Evolutionary conservation across 2,113 vertebrate species (phyloP).

Genomic region (Aegypius monachus): DNA sequence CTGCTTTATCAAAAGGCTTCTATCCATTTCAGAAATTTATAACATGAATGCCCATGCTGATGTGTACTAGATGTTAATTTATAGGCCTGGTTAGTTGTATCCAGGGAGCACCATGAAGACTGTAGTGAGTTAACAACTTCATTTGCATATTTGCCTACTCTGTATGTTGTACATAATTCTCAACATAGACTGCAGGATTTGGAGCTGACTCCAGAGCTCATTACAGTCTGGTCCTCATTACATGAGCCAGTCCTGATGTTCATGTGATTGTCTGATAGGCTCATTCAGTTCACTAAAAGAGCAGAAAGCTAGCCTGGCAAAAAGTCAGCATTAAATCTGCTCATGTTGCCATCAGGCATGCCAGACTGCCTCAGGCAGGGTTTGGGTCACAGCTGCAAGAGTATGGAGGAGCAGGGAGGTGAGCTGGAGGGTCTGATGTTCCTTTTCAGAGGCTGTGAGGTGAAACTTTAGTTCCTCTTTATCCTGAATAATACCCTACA

Average conservation of each 20-base stretch:
- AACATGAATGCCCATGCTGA: background rate
- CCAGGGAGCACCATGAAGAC: background rate
- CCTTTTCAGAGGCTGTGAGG: background rate
- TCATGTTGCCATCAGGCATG: background rate
- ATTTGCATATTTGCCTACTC: background rate
- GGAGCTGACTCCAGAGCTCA: background rate
- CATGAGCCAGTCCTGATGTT: background rate
- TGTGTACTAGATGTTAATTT: background rate
- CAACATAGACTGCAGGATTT: background rate
- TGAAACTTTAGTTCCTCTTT: background rate
- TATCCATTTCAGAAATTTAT: background rate
- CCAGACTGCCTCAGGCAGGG: background rate
- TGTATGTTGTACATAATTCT: background rate
- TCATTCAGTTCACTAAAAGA: background rate
- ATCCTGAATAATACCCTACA: background rate
- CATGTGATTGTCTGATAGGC: background rate
- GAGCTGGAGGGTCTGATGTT: background rate
- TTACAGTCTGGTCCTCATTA: background rate
- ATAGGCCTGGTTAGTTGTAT: background rate
- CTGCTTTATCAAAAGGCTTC: background rate
- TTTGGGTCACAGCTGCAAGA: background rate
- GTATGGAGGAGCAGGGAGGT: rapidly evolving
- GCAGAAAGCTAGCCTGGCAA: background rate
- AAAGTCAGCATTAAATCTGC: background rate
- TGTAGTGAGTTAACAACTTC: background rate